Base-by-base conservation (phyloP, 2,888 invertebrate genomes). In the Epiblema foenella region DNA sequence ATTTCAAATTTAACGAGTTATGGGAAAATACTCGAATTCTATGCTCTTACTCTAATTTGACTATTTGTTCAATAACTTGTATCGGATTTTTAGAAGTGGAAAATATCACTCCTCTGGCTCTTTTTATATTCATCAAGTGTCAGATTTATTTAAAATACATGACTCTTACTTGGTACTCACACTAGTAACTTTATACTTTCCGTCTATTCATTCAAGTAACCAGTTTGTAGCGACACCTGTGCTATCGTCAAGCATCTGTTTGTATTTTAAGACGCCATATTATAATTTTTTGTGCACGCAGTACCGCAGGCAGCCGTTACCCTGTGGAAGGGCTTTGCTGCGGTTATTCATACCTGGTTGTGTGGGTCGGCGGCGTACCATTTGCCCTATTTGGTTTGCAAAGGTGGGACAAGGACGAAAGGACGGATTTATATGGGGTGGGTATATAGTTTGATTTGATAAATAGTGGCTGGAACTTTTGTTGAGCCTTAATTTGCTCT, bases 381-480 rank as follows among this genome's bases (percentile, higher is more conserved):
- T 58, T 39, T 51, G 57, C 24, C 51, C 49, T 39, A 10, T 57
- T 69, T 52, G 64, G 18, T 57, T 58, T 52, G 69, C 57, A 52
- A 51, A 64, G 69, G 58, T 63, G 57, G 64, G 51, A 69, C 64
- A 58, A 69, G 64, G 58, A 69, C 69, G 51, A 69, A 69, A 64
- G 57, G 58, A 63, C 24, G 63, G 63, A 69, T 24, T 49, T 42
- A 29, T n/a, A 46, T 8, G 17, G 46, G 46, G n/a, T 20, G 37
- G 37, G n/a, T 4, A 62, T 17, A 54, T n/a, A n/a, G n/a, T n/a
- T n/a, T n/a, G n/a, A n/a, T n/a, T 54, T 39, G 20, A 52, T 20
- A 51, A n/a, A 17, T 63, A 9, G 37, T n/a, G 24, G 11, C n/a
- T 39, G 24, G 18, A 54, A 39, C 11, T 24, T 33, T 33, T 12